These are phyloP conservation scores for Ardeotis arabs DNA, from an alignment of 2,113 vertebrate species.

Conservation along the genomic window DNA sequence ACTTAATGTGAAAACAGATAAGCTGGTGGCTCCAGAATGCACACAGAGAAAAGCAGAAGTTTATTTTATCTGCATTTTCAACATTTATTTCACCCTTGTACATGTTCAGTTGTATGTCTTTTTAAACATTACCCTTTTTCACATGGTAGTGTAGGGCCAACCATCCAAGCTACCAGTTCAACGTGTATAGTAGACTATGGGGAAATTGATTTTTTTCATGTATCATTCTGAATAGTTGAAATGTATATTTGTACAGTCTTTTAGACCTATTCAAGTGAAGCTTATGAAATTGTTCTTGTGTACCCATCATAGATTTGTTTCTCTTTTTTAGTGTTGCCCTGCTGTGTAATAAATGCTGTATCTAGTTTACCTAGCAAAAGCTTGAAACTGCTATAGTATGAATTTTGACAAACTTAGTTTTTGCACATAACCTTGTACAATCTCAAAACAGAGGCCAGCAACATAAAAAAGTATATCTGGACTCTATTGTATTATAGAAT, in stretches of 20 bases:
- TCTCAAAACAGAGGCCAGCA: slow-evolving; percentile 84
- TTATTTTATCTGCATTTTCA: slow-evolving; percentile 71
- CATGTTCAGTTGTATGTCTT: slow-evolving; percentile 72
- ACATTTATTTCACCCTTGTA: slow-evolving; percentile 69
- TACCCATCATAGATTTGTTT: slow-evolving; percentile 88
- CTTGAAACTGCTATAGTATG: slow-evolving; percentile 91
- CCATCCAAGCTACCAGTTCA: slow-evolving; percentile 76
- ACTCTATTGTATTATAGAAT: slow-evolving; percentile 84
- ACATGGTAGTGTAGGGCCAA: slow-evolving; percentile 76
- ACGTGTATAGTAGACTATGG: slow-evolving; percentile 81
- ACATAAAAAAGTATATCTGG: slow-evolving; percentile 80
- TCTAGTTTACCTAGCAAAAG: slow-evolving; percentile 90
- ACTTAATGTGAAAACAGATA: slow-evolving; percentile 69
- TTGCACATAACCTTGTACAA: slow-evolving; percentile 92
- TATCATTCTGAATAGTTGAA: slow-evolving; percentile 89
- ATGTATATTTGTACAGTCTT: slow-evolving; percentile 99
- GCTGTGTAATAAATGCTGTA: slow-evolving; percentile 94
- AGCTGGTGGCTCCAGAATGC: slow-evolving; percentile 71
- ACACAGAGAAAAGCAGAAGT: slow-evolving; percentile 74
- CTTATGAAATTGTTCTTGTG: slow-evolving; percentile 87
- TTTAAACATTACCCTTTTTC: slow-evolving; percentile 71
- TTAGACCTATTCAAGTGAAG: slow-evolving; percentile 94
- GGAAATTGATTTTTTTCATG: slow-evolving; percentile 82
- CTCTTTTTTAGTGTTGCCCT: slow-evolving; percentile 90
- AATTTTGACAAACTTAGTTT: slow-evolving; percentile 88